Percentiles rank a stretch among this genome's conserved stretches.
These are phyloP conservation scores for Dicyrtoma fusca DNA, from an alignment of 2,888 invertebrate species.

Conservation along the genomic window DNA sequence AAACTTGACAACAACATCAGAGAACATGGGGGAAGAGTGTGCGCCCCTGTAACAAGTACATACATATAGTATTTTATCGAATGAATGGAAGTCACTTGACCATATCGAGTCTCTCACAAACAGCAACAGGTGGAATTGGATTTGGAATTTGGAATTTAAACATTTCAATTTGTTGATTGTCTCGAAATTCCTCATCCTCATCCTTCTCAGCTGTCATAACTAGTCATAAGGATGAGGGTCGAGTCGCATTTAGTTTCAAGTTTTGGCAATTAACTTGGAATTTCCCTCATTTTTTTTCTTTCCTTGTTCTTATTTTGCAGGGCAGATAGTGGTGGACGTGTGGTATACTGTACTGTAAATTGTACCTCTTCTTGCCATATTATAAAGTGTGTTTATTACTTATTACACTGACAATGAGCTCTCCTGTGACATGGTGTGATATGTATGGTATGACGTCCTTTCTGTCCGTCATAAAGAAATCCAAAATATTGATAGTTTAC, in stretches of 20 bases:
- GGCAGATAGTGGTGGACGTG: too few species aligned
- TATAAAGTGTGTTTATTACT: too few species aligned
- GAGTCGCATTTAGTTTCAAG: neutral
- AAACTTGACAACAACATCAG: too few species aligned
- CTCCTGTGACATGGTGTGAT: too few species aligned
- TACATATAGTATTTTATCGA: conserved; percentile 20
- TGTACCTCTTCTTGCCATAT: too few species aligned
- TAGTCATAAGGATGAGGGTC: conserved; percentile 3
- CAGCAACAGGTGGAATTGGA: conserved; percentile 9
- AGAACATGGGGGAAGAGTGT: too few species aligned
- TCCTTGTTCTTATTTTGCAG: neutral
- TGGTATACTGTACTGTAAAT: too few species aligned
- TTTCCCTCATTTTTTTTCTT: conserved; percentile 6
- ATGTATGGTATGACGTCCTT: too few species aligned
- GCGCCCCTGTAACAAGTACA: too few species aligned
- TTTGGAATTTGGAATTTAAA: conserved; percentile 15
- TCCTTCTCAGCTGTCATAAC: conserved; percentile 3
- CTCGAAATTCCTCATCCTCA: conserved; percentile 1
- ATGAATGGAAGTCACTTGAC: conserved; percentile 23
- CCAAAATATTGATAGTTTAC: too few species aligned
- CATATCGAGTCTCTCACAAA: conserved; percentile 22
- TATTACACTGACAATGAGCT: too few species aligned
- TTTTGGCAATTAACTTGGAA: neutral
- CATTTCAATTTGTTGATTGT: conserved; percentile 26
- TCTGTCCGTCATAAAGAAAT: too few species aligned